Base-by-base conservation (phyloP, 2,797 vertebrate genomes). In the Luscinia megarhynchos region DNA sequence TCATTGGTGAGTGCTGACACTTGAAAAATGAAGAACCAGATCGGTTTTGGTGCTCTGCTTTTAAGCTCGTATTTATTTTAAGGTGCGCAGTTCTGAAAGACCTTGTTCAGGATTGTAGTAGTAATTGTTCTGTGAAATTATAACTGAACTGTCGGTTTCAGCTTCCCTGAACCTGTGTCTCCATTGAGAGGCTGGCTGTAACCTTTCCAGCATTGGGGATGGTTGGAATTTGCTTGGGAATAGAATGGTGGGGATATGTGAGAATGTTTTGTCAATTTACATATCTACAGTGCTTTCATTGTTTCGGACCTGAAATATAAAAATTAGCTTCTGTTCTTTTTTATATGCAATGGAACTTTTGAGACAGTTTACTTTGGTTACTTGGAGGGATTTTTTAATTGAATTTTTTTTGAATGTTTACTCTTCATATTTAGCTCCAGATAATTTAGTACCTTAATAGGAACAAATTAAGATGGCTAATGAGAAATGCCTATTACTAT, bases 81-180 rank as follows among this genome's bases (percentile, higher is more conserved):
- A 63, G 82, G 54, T 10, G 4, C 23, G 9, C 54, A 15, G 21
- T 75, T 95, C 85, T 94, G 76, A 81, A 91, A 81, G 62, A 29
- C 50, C 34, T 76, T 51, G 4, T 64, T 95, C 78, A 93, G 92
- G 45, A 66, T 79, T 62, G 29, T 93, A 66, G 50, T 89, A 90
- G 58, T 69, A 88, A 87, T 92, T 90, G 54, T 79, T 87, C 90
- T 70, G 55, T 96, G 80, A 95, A 92, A 73, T 93, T 89, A 72
- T 82, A 95, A 94, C 94, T 97, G 94, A 97, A 83, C 82, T 95
- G 93, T 89, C 94, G 91, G 69, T 93, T 97, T 97, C 84, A 86
- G 90, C 87, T 95, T 96, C 78, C 83, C 27, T 32, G 91, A 94
- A 94, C 76, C 77, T 93, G 50, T 84, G 78, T 96, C 53, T 94